Evolutionary conservation across 2,888 invertebrate genomes (phyloP).

Genomic region (Leptinotarsa haldemani): DNA sequence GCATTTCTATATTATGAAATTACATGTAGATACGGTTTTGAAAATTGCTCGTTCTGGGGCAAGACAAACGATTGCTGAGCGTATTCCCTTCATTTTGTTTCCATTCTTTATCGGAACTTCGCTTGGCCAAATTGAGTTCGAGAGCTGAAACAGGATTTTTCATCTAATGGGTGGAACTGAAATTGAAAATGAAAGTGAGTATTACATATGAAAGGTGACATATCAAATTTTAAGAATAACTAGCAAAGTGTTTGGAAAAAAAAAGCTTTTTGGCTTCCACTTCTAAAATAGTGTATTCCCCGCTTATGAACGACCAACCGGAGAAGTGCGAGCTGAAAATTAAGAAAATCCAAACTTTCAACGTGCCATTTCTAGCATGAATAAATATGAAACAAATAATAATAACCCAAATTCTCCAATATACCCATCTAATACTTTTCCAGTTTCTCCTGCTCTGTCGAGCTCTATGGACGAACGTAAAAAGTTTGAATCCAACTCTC

Average conservation of each 20-base stretch:
- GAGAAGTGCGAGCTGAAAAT: too few species aligned
- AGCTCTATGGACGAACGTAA: constrained; percentile 48
- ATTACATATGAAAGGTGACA: too few species aligned
- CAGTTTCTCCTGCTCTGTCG: background rate
- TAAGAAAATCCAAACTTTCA: too few species aligned
- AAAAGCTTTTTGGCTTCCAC: background rate
- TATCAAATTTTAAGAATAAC: too few species aligned
- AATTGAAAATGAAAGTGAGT: too few species aligned
- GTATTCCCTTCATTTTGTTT: constrained; percentile 18
- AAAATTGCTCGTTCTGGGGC: constrained; percentile 48
- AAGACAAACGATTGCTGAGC: constrained; percentile 44
- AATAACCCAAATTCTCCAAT: background rate
- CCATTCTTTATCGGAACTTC: background rate
- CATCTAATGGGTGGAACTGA: background rate
- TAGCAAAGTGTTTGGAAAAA: background rate
- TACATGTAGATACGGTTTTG: constrained; percentile 59
- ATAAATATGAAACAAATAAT: background rate
- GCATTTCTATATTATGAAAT: constrained; percentile 59
- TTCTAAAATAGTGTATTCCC: too few species aligned
- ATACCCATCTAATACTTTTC: background rate
- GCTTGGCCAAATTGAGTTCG: constrained; percentile 1
- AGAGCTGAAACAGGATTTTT: background rate
- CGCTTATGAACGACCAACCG: too few species aligned
- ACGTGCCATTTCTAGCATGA: too few species aligned
- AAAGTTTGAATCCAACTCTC: constrained; percentile 51